Evolutionary conservation across 2,797 vertebrate species (phyloP).

Genomic region (Diceros bicornis): DNA sequence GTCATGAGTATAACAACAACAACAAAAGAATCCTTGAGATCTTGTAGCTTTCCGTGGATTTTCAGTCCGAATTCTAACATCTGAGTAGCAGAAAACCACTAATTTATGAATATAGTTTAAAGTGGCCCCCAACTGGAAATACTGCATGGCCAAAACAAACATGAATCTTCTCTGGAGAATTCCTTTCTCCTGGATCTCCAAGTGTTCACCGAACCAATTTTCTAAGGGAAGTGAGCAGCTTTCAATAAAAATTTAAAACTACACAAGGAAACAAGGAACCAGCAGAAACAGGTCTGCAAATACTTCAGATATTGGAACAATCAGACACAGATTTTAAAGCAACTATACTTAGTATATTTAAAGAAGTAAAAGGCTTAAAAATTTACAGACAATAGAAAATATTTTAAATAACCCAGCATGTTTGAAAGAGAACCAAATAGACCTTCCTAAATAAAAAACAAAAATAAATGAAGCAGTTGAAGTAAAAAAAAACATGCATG

Average conservation of each 20-base stretch:
- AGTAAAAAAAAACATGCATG: neutral
- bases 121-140: neutral
- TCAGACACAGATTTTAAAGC: neutral
- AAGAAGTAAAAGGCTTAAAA: neutral
- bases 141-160: neutral
- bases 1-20: neutral
- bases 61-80: neutral
- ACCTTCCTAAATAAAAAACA: neutral
- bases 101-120: neutral
- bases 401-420: neutral
- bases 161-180: neutral
- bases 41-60: neutral
- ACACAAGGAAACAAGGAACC: neutral
- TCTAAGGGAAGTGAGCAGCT: neutral
- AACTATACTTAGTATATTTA: neutral
- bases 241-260: neutral
- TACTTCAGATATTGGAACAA: neutral
- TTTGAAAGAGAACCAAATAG: constrained; percentile 29
- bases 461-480: neutral
- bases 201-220: neutral
- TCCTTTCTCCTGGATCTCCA: neutral
- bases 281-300: neutral
- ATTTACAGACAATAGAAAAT: neutral
- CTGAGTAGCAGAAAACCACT: neutral
- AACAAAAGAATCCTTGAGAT: neutral